A percentile compares a stretch with the other conserved stretches of the same genome.
These are phyloP conservation scores for Phragmatobia fuliginosa DNA, from an alignment of 2,888 invertebrate species.

Conservation along the genomic window DNA sequence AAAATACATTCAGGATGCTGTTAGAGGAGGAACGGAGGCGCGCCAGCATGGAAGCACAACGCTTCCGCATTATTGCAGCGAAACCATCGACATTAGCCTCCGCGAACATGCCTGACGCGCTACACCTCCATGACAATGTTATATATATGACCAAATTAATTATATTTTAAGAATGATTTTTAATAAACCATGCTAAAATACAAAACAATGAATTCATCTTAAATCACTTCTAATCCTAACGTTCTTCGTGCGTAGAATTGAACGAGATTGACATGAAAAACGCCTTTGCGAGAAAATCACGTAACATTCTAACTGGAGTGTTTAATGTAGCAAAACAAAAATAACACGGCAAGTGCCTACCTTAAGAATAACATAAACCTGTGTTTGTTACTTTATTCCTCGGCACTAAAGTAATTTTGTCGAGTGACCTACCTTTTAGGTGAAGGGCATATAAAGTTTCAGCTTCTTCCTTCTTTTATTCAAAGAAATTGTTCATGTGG, in stretches of 20 bases:
- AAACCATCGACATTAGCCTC: too few species aligned
- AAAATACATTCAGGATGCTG: too few species aligned
- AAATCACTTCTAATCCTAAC: neutral
- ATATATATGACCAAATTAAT: neutral
- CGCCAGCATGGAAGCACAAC: too few species aligned
- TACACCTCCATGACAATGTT: too few species aligned
- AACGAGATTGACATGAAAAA: neutral
- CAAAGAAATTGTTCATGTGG: neutral
- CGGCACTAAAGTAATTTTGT: neutral
- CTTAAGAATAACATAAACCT: neutral
- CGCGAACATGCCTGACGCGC: too few species aligned
- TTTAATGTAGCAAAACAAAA: neutral
- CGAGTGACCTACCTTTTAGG: neutral
- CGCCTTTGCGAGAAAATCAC: neutral
- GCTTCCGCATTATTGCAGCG: too few species aligned
- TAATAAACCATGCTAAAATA: neutral
- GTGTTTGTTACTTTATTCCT: neutral
- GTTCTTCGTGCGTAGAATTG: neutral
- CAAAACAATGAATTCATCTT: neutral
- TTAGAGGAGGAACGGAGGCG: too few species aligned
- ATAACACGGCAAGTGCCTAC: neutral
- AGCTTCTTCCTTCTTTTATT: neutral
- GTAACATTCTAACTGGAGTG: constrained; percentile 1
- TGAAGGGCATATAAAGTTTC: neutral
- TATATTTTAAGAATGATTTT: neutral